Conservation (phyloP, 2,888 invertebrate genomes). For the Reticulitermes lucifugus region DNA sequence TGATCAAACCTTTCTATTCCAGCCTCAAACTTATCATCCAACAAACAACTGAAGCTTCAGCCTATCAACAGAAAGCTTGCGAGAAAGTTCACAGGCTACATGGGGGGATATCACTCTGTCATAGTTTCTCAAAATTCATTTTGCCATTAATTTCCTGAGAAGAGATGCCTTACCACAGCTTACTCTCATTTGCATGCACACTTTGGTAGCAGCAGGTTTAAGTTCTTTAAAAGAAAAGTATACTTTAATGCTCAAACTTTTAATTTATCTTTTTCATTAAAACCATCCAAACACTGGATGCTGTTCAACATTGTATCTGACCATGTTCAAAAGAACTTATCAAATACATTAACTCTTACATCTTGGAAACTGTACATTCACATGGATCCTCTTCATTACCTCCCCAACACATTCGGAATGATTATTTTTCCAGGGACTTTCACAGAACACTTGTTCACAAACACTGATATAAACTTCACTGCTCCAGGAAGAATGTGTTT, state of each 20-base stretch:
- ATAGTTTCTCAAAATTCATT: too few relatives aligned
- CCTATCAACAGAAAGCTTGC: too few relatives aligned
- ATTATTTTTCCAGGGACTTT: constrained; percentile 3
- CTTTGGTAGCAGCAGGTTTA: neutral
- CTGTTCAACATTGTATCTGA: neutral
- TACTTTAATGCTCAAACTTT: neutral
- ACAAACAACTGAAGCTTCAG: too few relatives aligned
- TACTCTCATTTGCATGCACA: too few relatives aligned
- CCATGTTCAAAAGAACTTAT: neutral
- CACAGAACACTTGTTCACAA: neutral
- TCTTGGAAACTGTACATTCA: neutral
- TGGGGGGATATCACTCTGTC: too few relatives aligned
- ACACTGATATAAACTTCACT: neutral
- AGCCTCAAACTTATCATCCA: too few relatives aligned
- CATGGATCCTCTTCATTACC: neutral
- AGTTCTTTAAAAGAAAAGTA: neutral
- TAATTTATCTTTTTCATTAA: constrained; percentile 17
- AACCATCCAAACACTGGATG: constrained; percentile 19
- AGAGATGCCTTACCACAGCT: too few relatives aligned
- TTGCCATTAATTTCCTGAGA: too few relatives aligned
- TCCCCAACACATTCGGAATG: neutral
- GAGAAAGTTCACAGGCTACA: too few relatives aligned
- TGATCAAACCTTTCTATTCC: too few relatives aligned
- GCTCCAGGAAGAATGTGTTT: neutral
- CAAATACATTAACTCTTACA: neutral